These are phyloP conservation scores for Tricholaema leucomelas DNA, from an alignment of 2,113 vertebrate genomes.

Conservation along the genomic window DNA sequence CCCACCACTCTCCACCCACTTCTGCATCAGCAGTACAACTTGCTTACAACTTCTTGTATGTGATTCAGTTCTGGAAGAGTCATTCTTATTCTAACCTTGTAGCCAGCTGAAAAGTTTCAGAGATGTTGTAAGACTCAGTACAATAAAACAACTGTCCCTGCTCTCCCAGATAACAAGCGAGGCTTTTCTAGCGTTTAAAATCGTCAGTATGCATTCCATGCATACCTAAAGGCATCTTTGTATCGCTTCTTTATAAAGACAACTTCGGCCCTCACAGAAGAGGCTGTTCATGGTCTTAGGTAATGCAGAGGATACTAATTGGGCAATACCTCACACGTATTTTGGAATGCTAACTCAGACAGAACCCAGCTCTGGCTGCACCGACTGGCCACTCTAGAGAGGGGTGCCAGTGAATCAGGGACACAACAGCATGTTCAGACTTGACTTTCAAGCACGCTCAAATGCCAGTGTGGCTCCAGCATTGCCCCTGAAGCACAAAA, in stretches of 20 bases:
- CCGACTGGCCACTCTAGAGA: background rate
- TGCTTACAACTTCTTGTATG: background rate
- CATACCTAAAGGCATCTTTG: slow-evolving; percentile 16
- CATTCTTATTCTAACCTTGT: background rate
- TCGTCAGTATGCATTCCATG: background rate
- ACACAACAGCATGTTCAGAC: background rate
- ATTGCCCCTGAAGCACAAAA: background rate
- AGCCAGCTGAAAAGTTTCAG: background rate
- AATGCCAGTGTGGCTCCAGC: background rate
- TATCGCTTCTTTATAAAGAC: slow-evolving; percentile 2
- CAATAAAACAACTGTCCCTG: background rate
- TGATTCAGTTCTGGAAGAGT: background rate
- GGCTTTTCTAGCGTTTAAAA: background rate
- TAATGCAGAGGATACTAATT: background rate
- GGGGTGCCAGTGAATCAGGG: background rate
- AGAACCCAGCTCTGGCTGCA: background rate
- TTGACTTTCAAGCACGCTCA: slow-evolving; percentile 8
- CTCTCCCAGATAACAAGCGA: background rate
- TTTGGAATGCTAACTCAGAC: background rate
- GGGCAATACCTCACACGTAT: background rate
- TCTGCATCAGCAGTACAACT: background rate
- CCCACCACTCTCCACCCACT: background rate
- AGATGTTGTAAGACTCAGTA: background rate
- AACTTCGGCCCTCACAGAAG: slow-evolving; percentile 9
- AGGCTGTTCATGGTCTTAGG: background rate